These are phyloP conservation scores for Altica lythri DNA, from an alignment of 2,888 invertebrate genomes.

Conservation along the genomic window DNA sequence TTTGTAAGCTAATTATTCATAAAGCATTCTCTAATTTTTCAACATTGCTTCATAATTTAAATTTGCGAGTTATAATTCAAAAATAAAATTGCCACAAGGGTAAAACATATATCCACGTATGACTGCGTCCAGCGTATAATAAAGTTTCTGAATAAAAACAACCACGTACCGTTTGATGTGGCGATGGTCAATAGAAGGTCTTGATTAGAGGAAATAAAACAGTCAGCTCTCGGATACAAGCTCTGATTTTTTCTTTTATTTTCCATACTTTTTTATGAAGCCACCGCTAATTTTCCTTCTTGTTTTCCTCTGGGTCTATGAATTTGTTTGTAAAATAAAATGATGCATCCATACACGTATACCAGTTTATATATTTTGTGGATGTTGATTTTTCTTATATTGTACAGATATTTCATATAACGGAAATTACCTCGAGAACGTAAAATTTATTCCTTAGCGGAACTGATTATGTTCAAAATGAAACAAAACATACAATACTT, in stretches of 20 bases:
- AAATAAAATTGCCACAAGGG: too few species aligned
- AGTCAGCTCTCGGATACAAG: conserved; percentile 22
- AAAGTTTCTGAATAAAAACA: conserved; percentile 31
- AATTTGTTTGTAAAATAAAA: background rate
- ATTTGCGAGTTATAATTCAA: too few species aligned
- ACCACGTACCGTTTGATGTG: conserved; percentile 35
- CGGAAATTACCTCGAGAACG: too few species aligned
- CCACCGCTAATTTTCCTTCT: background rate
- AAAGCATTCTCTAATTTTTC: too few species aligned
- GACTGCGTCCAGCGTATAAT: conserved; percentile 7
- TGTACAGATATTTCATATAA: too few species aligned
- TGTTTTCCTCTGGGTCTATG: background rate
- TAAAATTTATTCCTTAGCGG: too few species aligned
- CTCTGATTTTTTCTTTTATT: conserved; percentile 25
- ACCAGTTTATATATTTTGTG: background rate
- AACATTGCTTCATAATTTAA: too few species aligned
- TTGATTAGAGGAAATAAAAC: conserved; percentile 36
- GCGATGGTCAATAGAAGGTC: conserved; percentile 31
- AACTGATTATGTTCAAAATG: too few species aligned
- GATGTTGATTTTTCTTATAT: background rate
- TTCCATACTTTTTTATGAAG: conserved; percentile 21
- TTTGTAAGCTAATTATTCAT: too few species aligned
- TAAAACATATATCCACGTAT: conserved; percentile 14
- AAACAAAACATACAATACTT: too few species aligned
- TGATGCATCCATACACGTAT: background rate